Evolutionary conservation across 1,140 invertebrate genomes (phyloP), one percentile per base, ranked within the genome.

Genomic region (Leptopilina clavipes): DNA sequence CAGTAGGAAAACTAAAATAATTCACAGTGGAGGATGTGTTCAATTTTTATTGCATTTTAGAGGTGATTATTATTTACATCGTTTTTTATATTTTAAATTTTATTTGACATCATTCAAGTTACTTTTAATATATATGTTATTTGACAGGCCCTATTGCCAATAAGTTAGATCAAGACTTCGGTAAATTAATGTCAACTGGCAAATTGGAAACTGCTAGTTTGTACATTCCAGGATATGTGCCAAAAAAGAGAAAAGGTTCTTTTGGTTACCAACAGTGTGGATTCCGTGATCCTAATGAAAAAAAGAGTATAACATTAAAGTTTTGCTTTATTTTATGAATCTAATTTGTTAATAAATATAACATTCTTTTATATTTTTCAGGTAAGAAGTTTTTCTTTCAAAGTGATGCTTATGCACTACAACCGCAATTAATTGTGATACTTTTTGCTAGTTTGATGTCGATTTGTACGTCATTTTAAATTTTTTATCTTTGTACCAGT

Each of bases 41-140:
- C 96, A 98, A 89, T 92, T 98, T 82, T 92, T 96, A 44, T 90
- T 98, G 75, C 96, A 98, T 88, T 98, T 98, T 84, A 96, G 94
- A 91, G 95, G 93, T 94, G 72, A 59, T 45, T 79, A 10, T 10
- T 22, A 22, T 3, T 71, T 45, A 59, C 2, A 52, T 17, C 25
- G 19, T 10, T 18, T 2, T 25, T 40, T 9, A 8, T 48, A 14
- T 52, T 14, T 25, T 19, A 72, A 22, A 22, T 45, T 0, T 45
- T n/a, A 17, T 45, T 75, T n/a, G n/a, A n/a, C n/a, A n/a, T n/a
- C 11, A 17, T 70, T 37, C n/a, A 22, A 78, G 12, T n/a, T n/a
- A n/a, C n/a, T n/a, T n/a, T n/a, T n/a, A n/a, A n/a, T n/a, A n/a
- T n/a, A n/a, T n/a, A n/a, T n/a, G n/a, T 71, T 45, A 17, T 71